Conservation (phyloP, 2,113 vertebrate genomes). For the Euleptes europaea region DNA sequence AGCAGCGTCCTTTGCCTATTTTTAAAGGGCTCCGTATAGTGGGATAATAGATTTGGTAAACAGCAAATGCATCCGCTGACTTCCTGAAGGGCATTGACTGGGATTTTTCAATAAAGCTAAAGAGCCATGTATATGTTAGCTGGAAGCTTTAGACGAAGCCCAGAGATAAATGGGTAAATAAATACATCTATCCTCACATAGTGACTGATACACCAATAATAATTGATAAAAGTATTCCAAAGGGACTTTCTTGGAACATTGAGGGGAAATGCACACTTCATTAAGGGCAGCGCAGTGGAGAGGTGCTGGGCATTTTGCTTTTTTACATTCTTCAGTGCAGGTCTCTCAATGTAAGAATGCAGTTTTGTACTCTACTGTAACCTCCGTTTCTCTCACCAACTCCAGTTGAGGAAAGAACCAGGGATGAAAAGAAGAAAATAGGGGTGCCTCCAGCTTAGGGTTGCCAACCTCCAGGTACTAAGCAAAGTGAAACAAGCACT, state of each 20-base stretch:
- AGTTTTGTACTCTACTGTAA: neutral
- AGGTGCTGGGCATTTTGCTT: neutral
- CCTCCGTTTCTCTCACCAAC: neutral
- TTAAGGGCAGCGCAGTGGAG: slow-evolving; percentile 23
- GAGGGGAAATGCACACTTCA: slow-evolving; percentile 28
- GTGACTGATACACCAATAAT: slow-evolving; percentile 22
- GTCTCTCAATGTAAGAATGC: neutral
- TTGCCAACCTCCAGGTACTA: too few relatives aligned
- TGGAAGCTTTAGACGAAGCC: neutral
- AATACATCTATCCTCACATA: slow-evolving; percentile 23
- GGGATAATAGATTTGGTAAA: neutral
- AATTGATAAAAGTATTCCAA: slow-evolving; percentile 31
- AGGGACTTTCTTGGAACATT: slow-evolving; percentile 21
- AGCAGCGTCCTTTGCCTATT: neutral
- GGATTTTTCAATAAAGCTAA: neutral
- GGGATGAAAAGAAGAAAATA: too few relatives aligned
- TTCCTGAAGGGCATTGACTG: neutral
- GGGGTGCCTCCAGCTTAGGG: too few relatives aligned
- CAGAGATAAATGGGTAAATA: slow-evolving; percentile 20
- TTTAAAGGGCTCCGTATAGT: neutral
- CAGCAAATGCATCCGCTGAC: neutral
- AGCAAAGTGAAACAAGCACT: too few relatives aligned
- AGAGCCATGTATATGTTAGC: neutral
- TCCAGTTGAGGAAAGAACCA: neutral
- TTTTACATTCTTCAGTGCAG: neutral